phyloP scores from a whole-genome alignment of 2,888 invertebrate genomes.

The Agonopterix subpropinquella region DNA sequence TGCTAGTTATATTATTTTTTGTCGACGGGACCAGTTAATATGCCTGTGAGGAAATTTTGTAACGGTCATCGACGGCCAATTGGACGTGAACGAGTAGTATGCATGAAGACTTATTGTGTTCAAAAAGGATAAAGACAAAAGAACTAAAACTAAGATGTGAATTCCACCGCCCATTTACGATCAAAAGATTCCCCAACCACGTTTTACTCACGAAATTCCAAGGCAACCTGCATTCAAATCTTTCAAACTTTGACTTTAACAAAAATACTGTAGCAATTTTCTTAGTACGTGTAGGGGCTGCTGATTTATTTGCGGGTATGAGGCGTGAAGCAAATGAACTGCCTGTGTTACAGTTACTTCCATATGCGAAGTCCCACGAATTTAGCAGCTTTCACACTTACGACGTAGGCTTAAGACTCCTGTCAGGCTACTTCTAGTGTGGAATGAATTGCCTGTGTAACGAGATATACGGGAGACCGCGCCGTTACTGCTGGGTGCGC shows the following conservation, averaged over 20 bases:
- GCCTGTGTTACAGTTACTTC: not conserved
- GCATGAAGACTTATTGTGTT: too few relatives aligned
- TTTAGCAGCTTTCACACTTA: too few relatives aligned
- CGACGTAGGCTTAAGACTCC: too few relatives aligned
- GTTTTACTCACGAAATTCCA: not conserved
- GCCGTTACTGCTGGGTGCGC: constrained; percentile 40
- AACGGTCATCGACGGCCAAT: too few relatives aligned
- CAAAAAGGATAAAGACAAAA: too few relatives aligned
- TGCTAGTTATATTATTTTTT: too few relatives aligned
- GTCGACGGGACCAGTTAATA: too few relatives aligned
- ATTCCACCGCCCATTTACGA: not conserved
- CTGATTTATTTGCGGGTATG: constrained; percentile 72
- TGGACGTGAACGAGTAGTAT: too few relatives aligned
- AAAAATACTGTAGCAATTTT: constrained; percentile 19
- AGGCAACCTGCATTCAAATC: not conserved
- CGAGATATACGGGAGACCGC: constrained; percentile 59
- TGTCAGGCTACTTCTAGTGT: not conserved
- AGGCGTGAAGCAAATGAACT: constrained; percentile 61
- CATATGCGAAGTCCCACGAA: too few relatives aligned
- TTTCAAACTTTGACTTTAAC: constrained; percentile 5
- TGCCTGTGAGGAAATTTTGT: too few relatives aligned
- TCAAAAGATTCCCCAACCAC: not conserved
- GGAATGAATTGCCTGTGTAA: constrained; percentile 20
- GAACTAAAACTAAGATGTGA: not conserved
- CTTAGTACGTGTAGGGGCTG: constrained; percentile 42